Conservation (phyloP, 1,140 invertebrate genomes). For the Orius insidiosus region DNA sequence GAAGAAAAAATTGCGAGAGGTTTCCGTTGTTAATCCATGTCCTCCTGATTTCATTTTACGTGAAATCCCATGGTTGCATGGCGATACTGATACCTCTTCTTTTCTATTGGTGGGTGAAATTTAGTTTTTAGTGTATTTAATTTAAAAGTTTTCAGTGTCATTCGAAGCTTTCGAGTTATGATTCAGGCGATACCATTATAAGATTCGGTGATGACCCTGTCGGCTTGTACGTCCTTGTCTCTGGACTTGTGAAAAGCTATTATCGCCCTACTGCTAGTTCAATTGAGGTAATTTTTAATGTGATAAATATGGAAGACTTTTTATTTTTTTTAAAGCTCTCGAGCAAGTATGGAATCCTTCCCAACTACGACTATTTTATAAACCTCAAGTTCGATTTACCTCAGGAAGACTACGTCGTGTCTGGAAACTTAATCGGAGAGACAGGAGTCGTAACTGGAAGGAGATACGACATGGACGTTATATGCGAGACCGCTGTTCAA, state of each 20-base stretch:
- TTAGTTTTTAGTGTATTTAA: neutral
- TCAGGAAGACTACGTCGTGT: constrained; percentile 26
- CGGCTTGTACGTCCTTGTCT: neutral
- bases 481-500: constrained; percentile 29
- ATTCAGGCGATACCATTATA: neutral
- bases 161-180: neutral
- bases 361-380: constrained; percentile 9
- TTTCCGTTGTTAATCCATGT: constrained; percentile 1
- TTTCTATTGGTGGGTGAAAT: neutral
- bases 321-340: constrained; percentile 1
- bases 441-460: constrained; percentile 27
- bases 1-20: neutral
- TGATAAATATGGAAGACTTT: too few species aligned
- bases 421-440: constrained; percentile 29
- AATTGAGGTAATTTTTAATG: neutral
- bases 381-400: constrained; percentile 1
- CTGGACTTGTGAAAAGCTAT: neutral
- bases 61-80: constrained; percentile 8
- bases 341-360: constrained; percentile 5
- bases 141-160: neutral
- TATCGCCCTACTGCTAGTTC: neutral
- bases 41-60: constrained; percentile 1
- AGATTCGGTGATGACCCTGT: neutral
- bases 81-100: neutral
- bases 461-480: constrained; percentile 23